These are phyloP conservation scores for Netelia virgata DNA, from an alignment of 2,888 invertebrate species.

Conservation along the genomic window DNA sequence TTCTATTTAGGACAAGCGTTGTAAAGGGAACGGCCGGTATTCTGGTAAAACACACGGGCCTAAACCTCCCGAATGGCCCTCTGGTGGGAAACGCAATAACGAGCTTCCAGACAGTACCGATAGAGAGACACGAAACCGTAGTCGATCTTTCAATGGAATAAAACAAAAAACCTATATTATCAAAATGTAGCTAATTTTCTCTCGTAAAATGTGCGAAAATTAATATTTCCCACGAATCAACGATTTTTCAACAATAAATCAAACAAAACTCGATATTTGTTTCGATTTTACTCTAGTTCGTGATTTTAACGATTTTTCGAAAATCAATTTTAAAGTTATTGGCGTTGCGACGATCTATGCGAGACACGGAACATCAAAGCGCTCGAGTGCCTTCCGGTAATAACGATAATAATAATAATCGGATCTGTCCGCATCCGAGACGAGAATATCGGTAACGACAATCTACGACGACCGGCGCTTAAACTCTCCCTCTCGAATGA, in stretches of 20 bases:
- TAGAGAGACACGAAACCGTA: not conserved
- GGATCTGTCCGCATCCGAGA: not conserved
- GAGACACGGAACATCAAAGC: not conserved
- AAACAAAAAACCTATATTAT: too few species aligned
- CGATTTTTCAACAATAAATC: too few species aligned
- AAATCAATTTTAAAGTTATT: too few species aligned
- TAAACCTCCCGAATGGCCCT: not conserved
- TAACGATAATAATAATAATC: not conserved
- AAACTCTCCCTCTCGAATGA: constrained; percentile 8
- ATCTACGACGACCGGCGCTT: not conserved
- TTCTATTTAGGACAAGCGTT: not conserved
- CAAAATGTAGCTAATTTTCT: too few species aligned
- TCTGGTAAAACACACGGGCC: constrained; percentile 22
- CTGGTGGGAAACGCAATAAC: constrained; percentile 5
- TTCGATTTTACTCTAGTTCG: too few species aligned
- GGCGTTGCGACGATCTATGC: too few species aligned
- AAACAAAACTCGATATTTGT: too few species aligned
- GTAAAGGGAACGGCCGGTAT: constrained; percentile 17
- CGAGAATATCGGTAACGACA: not conserved
- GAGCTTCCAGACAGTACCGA: not conserved
- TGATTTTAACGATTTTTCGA: too few species aligned
- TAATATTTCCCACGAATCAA: too few species aligned
- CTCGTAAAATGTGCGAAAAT: too few species aligned
- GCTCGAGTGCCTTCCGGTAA: not conserved
- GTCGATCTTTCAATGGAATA: too few species aligned